A percentile compares a stretch with the other conserved stretches of the same genome.
Conservation (phyloP, 2,113 vertebrate genomes). For the Petrocephalus microphthalmus region DNA sequence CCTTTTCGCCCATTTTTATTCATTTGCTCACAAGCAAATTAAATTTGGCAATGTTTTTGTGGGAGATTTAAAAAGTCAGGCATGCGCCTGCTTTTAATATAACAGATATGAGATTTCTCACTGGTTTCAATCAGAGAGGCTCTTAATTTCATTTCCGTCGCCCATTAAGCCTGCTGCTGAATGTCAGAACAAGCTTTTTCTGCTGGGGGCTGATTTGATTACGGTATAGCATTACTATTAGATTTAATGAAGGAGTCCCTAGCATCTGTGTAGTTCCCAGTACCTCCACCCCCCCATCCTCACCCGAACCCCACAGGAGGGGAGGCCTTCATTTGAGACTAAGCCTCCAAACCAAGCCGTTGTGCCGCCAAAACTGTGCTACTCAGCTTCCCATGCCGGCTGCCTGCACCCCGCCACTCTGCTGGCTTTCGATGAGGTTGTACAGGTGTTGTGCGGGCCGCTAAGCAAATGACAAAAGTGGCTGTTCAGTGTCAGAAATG, state of each 20-base stretch:
- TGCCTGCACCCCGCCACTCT: not conserved
- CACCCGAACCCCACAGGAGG: constrained; percentile 30
- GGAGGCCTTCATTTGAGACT: constrained; percentile 42
- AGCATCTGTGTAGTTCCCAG: not conserved
- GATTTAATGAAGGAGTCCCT: constrained; percentile 43
- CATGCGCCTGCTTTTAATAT: constrained; percentile 48
- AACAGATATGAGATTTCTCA: constrained; percentile 50
- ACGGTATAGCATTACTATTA: constrained; percentile 58
- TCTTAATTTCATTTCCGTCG: constrained; percentile 52
- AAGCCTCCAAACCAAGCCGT: not conserved
- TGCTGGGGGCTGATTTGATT: constrained; percentile 54
- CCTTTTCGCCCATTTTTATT: not conserved
- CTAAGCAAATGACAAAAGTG: not conserved
- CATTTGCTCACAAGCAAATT: constrained; percentile 3
- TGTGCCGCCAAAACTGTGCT: constrained; percentile 22
- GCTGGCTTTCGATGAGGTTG: not conserved
- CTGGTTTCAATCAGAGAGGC: constrained; percentile 51
- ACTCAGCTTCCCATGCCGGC: not conserved
- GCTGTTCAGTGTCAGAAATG: constrained; percentile 14
- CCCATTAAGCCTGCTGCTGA: constrained; percentile 39
- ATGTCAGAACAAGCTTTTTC: constrained; percentile 42
- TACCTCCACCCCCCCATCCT: constrained; percentile 20
- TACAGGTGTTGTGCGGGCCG: not conserved
- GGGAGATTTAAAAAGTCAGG: not conserved
- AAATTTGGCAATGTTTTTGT: constrained; percentile 1